Percentiles rank a stretch among this genome's conserved stretches.
Evolutionary conservation across 2,113 vertebrate species (phyloP).

Genomic region (Rallus limicola): DNA sequence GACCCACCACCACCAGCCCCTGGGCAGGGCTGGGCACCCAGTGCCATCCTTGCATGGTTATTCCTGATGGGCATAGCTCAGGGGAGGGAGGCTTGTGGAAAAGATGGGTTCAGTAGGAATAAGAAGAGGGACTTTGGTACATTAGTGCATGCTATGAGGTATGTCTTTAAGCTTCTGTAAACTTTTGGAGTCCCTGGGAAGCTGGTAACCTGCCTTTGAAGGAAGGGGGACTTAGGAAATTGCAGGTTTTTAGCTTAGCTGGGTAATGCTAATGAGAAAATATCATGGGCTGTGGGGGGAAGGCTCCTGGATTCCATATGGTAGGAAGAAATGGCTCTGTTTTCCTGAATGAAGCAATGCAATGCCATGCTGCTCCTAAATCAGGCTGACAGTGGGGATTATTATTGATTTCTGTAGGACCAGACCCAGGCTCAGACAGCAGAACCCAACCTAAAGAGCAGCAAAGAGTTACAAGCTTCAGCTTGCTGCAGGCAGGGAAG

Average conservation of each 20-base stretch:
- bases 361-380: background rate
- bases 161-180: constrained; percentile 39
- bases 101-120: background rate
- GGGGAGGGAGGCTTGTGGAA: background rate
- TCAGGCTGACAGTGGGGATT: background rate
- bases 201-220: constrained; percentile 33
- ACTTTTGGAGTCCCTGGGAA: constrained; percentile 46
- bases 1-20: background rate
- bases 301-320: constrained; percentile 25
- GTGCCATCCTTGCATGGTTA: background rate
- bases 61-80: background rate
- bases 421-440: background rate
- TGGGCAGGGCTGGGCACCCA: fast-evolving
- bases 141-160: background rate
- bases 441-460: background rate
- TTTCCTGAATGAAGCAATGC: background rate
- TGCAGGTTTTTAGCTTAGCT: constrained; percentile 52
- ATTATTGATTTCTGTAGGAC: background rate
- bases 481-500: fast-evolving
- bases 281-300: background rate
- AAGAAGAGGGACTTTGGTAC: background rate
- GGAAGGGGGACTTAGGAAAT: constrained; percentile 34
- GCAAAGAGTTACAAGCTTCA: background rate
- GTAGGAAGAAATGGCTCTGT: constrained; percentile 44
- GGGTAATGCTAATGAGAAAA: constrained; percentile 52